Evolutionary conservation across 1,140 invertebrate species (phyloP), one percentile per base, ranked within the genome.

Genomic region (Mizuhopecten yessoensis): DNA sequence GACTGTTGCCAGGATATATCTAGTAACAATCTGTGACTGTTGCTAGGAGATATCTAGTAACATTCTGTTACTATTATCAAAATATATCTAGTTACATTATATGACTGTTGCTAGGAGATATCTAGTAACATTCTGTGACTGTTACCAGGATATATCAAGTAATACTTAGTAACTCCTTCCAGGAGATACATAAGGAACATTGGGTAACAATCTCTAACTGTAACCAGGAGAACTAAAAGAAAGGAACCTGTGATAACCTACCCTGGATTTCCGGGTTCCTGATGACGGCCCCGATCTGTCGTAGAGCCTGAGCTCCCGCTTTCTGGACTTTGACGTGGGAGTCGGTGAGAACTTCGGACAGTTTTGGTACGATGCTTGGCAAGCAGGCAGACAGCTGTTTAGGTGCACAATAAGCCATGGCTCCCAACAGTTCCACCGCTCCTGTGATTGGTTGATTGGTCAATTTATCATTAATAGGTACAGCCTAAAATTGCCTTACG

Each of bases 241-340:
- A n/a, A n/a, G n/a, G n/a, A n/a, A n/a, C n/a, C n/a, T n/a, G n/a
- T 91, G 23, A 36, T 34, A 34, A 87, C 89, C 87, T 96, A 98
- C 98, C 97, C 97, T 99, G 98, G 96, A 99, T 99, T 97, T 99
- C 99, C 0, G 99, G 99, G 97, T 99, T 99, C 93, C 98, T 97
- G 91, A 99, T 99, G 86, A 99, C 99, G 88, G 98, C 99, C 33
- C 99, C 99, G 96, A 99, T 99, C 92, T 99, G 98, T 96, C 98
- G 98, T 0, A 99, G 97, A 87, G 99, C 99, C 96, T 99, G 98
- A 9, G 98, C 98, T 23, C 99, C 99, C 29, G 99, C 98, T 95
- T 98, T 98, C 97, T 99, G 99, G n/a, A 99, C 99, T 97, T 99
- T 99, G 90, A 98, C 98, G 95, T 99, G 99, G 0, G 99, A 99